Conservation (phyloP, 2,888 invertebrate genomes). For the Eupsilia transversa region DNA sequence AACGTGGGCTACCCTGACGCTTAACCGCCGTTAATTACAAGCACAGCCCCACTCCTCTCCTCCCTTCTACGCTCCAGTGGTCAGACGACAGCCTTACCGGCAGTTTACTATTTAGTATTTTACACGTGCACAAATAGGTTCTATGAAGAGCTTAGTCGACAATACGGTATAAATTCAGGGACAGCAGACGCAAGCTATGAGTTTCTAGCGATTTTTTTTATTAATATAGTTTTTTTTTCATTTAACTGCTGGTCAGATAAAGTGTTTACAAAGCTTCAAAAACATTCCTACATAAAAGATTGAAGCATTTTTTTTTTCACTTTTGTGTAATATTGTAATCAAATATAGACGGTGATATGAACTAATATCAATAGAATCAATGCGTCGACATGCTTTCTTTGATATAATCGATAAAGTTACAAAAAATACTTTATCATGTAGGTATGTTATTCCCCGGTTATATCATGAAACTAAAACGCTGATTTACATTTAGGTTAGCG, state of each 20-base stretch:
- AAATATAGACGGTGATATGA: not conserved
- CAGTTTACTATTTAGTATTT: constrained; percentile 11
- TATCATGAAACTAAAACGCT: not conserved
- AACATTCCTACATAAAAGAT: not conserved
- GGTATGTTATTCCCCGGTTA: not conserved
- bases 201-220: constrained; percentile 15
- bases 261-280: not conserved
- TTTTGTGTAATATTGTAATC: not conserved
- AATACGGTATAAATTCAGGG: constrained; percentile 31
- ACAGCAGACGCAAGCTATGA: not conserved
- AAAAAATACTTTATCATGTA: not conserved
- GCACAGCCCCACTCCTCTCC: too few relatives aligned
- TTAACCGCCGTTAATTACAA: too few relatives aligned
- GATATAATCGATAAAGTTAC: constrained; percentile 6
- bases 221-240: not conserved
- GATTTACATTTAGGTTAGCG: not conserved
- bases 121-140: constrained; percentile 20
- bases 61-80: too few relatives aligned
- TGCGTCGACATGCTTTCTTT: not conserved
- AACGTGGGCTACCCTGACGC: too few relatives aligned
- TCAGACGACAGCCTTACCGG: too few relatives aligned
- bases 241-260: not conserved
- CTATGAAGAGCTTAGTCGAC: constrained; percentile 32
- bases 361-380: not conserved
- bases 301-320: not conserved